phyloP scores from a whole-genome alignment of 2,888 invertebrate species.

The Ormyrus labotus region DNA sequence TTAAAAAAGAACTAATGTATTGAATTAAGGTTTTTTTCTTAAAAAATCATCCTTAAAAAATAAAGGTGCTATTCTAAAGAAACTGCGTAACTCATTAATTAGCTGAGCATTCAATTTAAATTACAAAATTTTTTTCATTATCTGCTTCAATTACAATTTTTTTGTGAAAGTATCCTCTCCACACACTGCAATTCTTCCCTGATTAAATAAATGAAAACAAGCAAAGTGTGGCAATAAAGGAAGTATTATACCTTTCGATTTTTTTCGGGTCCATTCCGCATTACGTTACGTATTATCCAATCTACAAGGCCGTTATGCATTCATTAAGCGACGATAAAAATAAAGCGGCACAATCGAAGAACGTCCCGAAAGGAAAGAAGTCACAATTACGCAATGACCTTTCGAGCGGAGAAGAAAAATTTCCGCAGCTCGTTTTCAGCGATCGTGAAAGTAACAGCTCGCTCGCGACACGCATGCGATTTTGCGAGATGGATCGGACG shows the following conservation, averaged over 20 bases:
- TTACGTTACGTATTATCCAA: slow-evolving; percentile 12
- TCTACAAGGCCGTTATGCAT: slow-evolving; percentile 18
- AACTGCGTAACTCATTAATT: no score
- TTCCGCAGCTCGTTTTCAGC: slow-evolving; percentile 18
- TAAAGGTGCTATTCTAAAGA: no score
- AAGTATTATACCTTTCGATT: slow-evolving; percentile 12
- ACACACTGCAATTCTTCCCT: no score
- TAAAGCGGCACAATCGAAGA: background rate
- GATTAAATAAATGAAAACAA: no score
- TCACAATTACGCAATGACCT: slow-evolving; percentile 53
- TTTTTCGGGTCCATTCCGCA: background rate
- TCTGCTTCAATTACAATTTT: no score
- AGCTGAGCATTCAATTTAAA: no score
- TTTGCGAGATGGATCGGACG: slow-evolving; percentile 59
- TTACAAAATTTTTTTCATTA: no score
- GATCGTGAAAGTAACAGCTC: slow-evolving; percentile 57
- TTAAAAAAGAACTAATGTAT: no score
- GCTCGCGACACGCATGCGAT: slow-evolving; percentile 33
- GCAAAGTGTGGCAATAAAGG: no score
- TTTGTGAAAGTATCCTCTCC: no score
- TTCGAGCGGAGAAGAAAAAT: slow-evolving; percentile 28
- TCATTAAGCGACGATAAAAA: slow-evolving; percentile 4
- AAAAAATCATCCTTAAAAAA: no score
- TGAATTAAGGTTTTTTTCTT: no score
- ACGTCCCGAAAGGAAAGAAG: slow-evolving; percentile 3